Evolutionary conservation across 2,797 vertebrate genomes (phyloP).

Genomic region (Alca torda): DNA sequence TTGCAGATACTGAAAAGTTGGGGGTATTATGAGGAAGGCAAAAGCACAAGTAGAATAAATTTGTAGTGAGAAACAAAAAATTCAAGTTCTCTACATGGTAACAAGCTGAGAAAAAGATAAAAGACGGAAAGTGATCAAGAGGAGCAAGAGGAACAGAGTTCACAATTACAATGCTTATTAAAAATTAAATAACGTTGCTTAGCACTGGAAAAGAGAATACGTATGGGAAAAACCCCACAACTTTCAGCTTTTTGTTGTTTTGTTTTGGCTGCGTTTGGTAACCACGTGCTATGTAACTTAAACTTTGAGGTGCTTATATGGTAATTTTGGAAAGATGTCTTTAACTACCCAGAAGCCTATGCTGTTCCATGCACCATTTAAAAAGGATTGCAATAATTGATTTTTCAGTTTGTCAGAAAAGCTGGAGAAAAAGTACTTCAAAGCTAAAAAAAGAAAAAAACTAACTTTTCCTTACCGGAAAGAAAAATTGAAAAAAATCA

Average conservation of each 20-base stretch:
- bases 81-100: background rate
- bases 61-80: background rate
- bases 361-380: background rate
- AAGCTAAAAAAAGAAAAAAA: background rate
- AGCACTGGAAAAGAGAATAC: background rate
- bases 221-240: background rate
- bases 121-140: background rate
- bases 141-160: background rate
- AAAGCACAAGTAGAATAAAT: background rate
- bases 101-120: background rate
- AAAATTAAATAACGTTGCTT: background rate
- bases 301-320: background rate
- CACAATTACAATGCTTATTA: background rate
- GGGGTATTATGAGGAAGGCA: background rate
- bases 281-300: background rate
- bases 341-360: background rate
- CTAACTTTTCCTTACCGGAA: background rate
- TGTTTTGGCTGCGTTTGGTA: background rate
- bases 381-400: background rate
- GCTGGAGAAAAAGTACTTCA: background rate
- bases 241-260: background rate
- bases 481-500: background rate
- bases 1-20: background rate
- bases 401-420: background rate
- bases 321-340: background rate